phyloP scores from a whole-genome alignment of 2,888 invertebrate genomes.

The Marronus borbonicus region DNA sequence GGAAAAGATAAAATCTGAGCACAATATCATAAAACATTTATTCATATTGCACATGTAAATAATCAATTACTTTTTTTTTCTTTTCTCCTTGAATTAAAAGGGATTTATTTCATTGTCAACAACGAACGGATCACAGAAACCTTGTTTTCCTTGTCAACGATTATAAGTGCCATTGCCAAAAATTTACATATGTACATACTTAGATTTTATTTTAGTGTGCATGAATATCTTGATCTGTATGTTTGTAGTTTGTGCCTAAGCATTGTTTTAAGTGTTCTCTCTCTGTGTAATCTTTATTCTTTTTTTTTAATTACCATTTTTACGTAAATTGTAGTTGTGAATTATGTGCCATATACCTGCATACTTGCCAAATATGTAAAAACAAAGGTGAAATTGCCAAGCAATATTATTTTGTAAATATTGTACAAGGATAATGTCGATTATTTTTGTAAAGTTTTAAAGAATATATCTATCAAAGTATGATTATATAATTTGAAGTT shows the following conservation, averaged over 20 bases:
- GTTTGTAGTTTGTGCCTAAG: constrained; percentile 3
- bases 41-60: constrained; percentile 6
- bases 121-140: neutral
- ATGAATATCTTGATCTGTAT: neutral
- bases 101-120: constrained; percentile 12
- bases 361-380: constrained; percentile 19
- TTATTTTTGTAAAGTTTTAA: constrained; percentile 47
- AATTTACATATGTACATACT: constrained; percentile 11
- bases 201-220: constrained; percentile 18
- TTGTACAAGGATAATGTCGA: constrained; percentile 24
- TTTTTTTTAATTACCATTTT: constrained; percentile 1
- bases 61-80: neutral
- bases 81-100: constrained; percentile 15
- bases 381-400: constrained; percentile 16
- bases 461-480: constrained; percentile 27
- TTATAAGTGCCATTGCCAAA: constrained; percentile 38
- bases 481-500: too few relatives aligned
- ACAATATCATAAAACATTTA: constrained; percentile 3
- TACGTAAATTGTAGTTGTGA: constrained; percentile 33
- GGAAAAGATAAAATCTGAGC: neutral
- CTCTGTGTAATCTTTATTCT: constrained; percentile 4
- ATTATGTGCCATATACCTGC: constrained; percentile 39
- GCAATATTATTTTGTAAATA: constrained; percentile 44
- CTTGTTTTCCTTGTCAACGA: constrained; percentile 24
- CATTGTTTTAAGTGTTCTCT: neutral